Evolutionary conservation across 2,888 invertebrate species (phyloP).

Genomic region (Aspidiotus rigidus): DNA sequence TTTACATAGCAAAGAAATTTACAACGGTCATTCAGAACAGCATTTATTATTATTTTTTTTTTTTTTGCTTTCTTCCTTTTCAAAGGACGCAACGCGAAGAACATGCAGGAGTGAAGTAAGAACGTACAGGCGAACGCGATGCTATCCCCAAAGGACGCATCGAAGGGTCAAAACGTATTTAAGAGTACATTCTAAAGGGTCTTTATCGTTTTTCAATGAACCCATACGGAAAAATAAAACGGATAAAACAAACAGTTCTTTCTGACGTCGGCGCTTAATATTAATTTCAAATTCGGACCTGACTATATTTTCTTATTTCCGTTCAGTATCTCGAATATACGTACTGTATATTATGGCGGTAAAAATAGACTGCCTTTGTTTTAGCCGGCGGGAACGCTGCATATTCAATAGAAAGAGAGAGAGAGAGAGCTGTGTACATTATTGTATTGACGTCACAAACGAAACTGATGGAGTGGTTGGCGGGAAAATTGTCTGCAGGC

Average conservation of each 20-base stretch:
- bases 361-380: not conserved
- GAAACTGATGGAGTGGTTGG: not conserved
- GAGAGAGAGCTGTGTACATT: slow-evolving; percentile 1
- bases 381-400: slow-evolving; percentile 10
- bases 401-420: slow-evolving; percentile 24
- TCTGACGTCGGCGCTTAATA: slow-evolving; percentile 33
- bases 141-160: slow-evolving; percentile 30
- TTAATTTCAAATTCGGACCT: slow-evolving; percentile 32
- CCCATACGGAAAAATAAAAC: slow-evolving; percentile 33
- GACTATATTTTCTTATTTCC: slow-evolving; percentile 33
- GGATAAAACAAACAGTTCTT: slow-evolving; percentile 33
- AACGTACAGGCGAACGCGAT: slow-evolving; percentile 21
- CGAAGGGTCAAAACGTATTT: slow-evolving; percentile 33
- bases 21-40: not conserved
- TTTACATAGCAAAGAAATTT: slow-evolving; percentile 32
- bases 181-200: slow-evolving; percentile 32
- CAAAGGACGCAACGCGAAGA: slow-evolving; percentile 1
- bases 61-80: not conserved
- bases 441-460: slow-evolving; percentile 18
- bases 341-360: too few species aligned
- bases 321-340: slow-evolving; percentile 12
- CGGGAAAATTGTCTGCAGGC: not conserved
- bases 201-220: slow-evolving; percentile 33
- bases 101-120: not conserved
- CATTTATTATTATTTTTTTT: too few species aligned